Percentiles rank a stretch among this genome's conserved stretches.
phyloP scores from a whole-genome alignment of 2,113 vertebrate species.

The Butastur rufipennis region DNA sequence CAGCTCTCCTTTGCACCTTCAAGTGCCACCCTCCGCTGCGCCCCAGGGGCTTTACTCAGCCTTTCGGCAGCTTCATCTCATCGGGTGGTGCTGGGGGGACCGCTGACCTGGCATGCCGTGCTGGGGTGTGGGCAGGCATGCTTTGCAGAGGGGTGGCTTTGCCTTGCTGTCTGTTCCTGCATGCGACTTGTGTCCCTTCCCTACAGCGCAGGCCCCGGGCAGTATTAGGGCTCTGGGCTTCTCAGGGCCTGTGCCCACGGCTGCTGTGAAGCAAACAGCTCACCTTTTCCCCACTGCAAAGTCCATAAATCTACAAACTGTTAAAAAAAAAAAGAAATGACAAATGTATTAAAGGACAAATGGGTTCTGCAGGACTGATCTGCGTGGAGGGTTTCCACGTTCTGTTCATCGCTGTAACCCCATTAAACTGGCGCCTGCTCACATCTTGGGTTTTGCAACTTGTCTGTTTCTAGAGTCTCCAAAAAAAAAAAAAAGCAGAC shows the following conservation, averaged over 20 bases:
- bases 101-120: background rate
- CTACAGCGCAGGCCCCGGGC: background rate
- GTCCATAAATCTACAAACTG: background rate
- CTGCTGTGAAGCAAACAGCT: background rate
- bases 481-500: conserved; percentile 43
- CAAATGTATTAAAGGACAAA: background rate
- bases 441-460: background rate
- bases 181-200: background rate
- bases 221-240: background rate
- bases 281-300: background rate
- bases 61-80: background rate
- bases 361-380: background rate
- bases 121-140: background rate
- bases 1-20: background rate
- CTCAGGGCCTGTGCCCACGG: accelerated
- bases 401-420: background rate
- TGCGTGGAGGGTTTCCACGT: background rate
- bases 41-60: background rate
- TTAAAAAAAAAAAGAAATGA: background rate
- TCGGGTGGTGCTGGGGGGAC: background rate
- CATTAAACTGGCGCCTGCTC: conserved; percentile 36
- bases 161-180: background rate
- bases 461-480: background rate
- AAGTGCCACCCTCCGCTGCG: background rate
- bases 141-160: background rate